Evolutionary conservation across 2,113 vertebrate genomes (phyloP).

Genomic region (Talpa occidentalis): DNA sequence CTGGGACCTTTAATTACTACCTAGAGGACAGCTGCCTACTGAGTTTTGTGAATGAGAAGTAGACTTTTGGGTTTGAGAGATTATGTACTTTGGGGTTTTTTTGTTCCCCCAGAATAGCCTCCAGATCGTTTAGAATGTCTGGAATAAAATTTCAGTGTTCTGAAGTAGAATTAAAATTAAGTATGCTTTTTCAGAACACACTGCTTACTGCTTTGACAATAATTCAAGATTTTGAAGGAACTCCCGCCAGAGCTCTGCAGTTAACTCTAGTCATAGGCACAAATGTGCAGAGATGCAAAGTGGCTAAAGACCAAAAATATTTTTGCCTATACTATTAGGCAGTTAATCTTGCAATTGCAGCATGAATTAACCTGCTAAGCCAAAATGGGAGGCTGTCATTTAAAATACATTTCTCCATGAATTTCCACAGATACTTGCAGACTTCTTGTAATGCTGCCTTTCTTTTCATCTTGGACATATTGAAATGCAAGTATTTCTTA

Average conservation of each 20-base stretch:
- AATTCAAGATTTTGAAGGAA: slow-evolving; percentile 65
- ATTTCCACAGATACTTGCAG: not conserved
- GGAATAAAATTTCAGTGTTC: slow-evolving; percentile 8
- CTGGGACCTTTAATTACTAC: not conserved
- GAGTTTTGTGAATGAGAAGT: not conserved
- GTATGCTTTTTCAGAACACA: slow-evolving; percentile 60
- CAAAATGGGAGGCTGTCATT: slow-evolving; percentile 15
- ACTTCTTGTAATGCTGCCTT: not conserved
- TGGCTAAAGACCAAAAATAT: slow-evolving; percentile 66
- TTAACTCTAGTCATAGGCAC: slow-evolving; percentile 42
- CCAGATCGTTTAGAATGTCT: slow-evolving; percentile 49
- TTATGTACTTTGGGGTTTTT: not conserved
- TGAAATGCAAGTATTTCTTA: slow-evolving; percentile 56
- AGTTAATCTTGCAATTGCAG: slow-evolving; percentile 59
- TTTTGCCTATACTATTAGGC: slow-evolving; percentile 59
- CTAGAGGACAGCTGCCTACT: not conserved
- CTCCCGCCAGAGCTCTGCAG: slow-evolving; percentile 52
- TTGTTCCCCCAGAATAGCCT: not conserved
- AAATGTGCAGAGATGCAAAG: slow-evolving; percentile 70
- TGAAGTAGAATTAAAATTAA: slow-evolving; percentile 58
- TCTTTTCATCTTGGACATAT: not conserved
- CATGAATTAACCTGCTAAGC: slow-evolving; percentile 34
- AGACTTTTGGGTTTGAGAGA: not conserved
- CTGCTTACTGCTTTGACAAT: slow-evolving; percentile 59
- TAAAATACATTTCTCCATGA: slow-evolving; percentile 41